Evolutionary conservation across 1,140 invertebrate genomes (phyloP).

Genomic region (Polyergus mexicanus): DNA sequence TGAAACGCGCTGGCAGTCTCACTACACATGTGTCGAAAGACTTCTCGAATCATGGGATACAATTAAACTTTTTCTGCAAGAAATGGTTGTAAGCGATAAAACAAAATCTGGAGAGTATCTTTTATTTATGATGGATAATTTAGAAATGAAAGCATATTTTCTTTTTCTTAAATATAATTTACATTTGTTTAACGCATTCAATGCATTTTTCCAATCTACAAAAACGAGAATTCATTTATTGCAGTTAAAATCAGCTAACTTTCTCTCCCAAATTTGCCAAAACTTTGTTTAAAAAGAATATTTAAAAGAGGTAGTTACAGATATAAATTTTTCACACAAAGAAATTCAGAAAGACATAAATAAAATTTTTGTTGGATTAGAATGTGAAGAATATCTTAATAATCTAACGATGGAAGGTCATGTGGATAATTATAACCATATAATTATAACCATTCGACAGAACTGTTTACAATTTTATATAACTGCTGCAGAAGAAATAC

Average conservation of each 20-base stretch:
- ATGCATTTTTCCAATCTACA: neutral
- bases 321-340: neutral
- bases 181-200: neutral
- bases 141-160: slow-evolving; percentile 4
- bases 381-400: slow-evolving; percentile 1
- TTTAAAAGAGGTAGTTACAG: neutral
- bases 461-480: slow-evolving; percentile 9
- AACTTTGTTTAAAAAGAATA: neutral
- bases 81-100: neutral
- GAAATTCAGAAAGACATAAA: neutral
- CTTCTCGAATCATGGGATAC: slow-evolving; percentile 6
- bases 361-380: slow-evolving; percentile 4
- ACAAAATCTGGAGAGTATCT: neutral
- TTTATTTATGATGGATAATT: neutral
- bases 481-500: slow-evolving; percentile 7
- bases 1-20: neutral
- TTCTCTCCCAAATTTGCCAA: neutral
- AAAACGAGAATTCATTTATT: slow-evolving; percentile 3
- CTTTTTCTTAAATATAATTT: neutral
- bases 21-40: neutral
- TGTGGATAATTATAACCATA: too few species aligned
- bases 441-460: neutral
- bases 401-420: neutral
- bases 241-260: neutral
- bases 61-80: slow-evolving; percentile 8